Evolutionary conservation across 2,888 invertebrate species (phyloP).

Genomic region (Sthenelais limicola): DNA sequence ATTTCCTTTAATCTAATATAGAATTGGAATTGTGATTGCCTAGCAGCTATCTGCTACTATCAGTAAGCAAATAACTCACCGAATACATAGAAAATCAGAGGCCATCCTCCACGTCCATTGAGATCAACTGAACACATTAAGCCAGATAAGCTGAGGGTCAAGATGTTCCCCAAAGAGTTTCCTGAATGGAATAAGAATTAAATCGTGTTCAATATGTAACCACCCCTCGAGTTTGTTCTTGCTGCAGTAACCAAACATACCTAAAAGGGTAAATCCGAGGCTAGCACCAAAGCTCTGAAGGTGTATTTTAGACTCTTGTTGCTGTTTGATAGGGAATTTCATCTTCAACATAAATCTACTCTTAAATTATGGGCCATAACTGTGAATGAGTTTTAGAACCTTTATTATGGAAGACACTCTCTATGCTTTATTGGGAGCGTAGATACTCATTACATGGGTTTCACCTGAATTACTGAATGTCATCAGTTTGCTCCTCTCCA

Average conservation of each 20-base stretch:
- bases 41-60: no score
- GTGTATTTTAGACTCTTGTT: background rate
- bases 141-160: slow-evolving; percentile 18
- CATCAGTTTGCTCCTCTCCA: slow-evolving; percentile 63
- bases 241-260: background rate
- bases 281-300: background rate
- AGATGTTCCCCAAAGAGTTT: slow-evolving; percentile 27
- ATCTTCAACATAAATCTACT: background rate
- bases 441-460: background rate
- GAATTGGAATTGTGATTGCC: no score
- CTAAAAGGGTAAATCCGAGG: background rate
- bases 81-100: slow-evolving; percentile 77
- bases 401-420: background rate
- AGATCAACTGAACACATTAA: background rate
- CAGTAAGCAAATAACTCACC: no score
- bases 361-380: background rate
- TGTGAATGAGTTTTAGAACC: background rate
- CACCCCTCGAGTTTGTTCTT: background rate
- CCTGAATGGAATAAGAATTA: background rate
- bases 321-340: background rate
- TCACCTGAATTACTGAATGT: slow-evolving; percentile 47
- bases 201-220: background rate
- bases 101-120: slow-evolving; percentile 77
- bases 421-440: background rate
- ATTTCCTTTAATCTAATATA: no score